Percentiles rank a stretch among this genome's conserved stretches.
Evolutionary conservation across 2,888 invertebrate species (phyloP).

Genomic region (Carterocephalus palaemon): DNA sequence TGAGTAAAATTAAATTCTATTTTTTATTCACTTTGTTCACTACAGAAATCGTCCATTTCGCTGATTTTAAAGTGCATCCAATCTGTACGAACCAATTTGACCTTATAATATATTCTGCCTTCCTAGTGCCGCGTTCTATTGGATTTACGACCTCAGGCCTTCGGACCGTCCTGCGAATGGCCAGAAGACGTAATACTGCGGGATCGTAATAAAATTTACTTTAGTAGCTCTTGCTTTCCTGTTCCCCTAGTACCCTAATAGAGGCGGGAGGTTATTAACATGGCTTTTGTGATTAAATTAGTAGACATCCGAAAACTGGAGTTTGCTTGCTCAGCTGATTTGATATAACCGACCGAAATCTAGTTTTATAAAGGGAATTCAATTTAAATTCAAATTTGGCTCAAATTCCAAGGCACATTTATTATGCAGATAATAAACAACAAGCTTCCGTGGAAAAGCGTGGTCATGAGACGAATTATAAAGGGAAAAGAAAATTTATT

Average conservation of each 20-base stretch:
- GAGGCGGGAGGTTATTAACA: conserved; percentile 21
- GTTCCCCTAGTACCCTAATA: conserved; percentile 22
- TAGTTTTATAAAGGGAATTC: conserved; percentile 11
- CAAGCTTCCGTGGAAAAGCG: neutral
- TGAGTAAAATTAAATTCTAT: neutral
- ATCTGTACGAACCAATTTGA: conserved; percentile 28
- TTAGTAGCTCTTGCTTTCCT: conserved; percentile 25
- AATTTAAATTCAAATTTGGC: conserved; percentile 6
- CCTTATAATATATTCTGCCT: conserved; percentile 27
- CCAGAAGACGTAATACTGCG: conserved; percentile 23
- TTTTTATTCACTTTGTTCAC: neutral
- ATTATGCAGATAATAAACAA: too few relatives aligned
- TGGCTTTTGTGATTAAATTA: conserved; percentile 22
- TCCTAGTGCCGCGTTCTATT: conserved; percentile 29
- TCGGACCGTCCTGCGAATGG: conserved; percentile 29
- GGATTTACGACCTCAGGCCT: conserved; percentile 33
- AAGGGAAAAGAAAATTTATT: conserved; percentile 5
- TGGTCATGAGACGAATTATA: neutral
- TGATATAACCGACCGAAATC: conserved; percentile 8
- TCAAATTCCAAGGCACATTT: neutral
- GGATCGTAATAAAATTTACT: conserved; percentile 31
- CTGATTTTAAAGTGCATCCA: too few relatives aligned
- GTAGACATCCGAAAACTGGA: conserved; percentile 14
- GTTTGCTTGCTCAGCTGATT: conserved; percentile 10
- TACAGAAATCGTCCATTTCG: neutral